Conservation (phyloP, 2,113 vertebrate genomes). For the Rhegmatorhina hoffmannsi region DNA sequence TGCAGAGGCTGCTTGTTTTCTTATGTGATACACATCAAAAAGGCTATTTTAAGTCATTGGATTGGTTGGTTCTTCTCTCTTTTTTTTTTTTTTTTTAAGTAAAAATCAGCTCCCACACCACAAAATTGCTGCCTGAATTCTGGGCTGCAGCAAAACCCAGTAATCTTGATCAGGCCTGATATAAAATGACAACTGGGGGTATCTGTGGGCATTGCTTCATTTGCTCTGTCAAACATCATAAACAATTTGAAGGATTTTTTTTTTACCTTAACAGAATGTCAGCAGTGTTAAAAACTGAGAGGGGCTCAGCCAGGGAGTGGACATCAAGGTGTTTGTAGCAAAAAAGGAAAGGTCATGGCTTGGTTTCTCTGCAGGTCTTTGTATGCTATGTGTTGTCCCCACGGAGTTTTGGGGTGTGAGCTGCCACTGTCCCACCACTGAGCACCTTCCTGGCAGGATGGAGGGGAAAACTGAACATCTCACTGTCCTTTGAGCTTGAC, state of each 20-base stretch:
- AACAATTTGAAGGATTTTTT: neutral
- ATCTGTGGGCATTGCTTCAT: neutral
- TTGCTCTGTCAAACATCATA: neutral
- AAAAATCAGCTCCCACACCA: neutral
- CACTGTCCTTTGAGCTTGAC: neutral
- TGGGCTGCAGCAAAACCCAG: neutral
- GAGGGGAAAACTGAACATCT: accelerated
- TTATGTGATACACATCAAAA: neutral
- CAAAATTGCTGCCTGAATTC: neutral
- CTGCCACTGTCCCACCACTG: accelerated
- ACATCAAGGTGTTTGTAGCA: neutral
- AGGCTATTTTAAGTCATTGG: neutral
- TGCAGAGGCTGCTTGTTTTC: neutral
- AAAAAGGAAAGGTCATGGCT: neutral
- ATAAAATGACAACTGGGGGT: neutral
- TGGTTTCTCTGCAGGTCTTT: neutral
- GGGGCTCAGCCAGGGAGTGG: neutral
- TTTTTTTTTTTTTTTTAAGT: neutral
- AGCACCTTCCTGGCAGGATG: neutral
- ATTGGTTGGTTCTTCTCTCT: neutral
- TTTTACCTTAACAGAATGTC: neutral
- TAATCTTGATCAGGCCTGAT: neutral
- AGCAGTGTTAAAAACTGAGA: neutral
- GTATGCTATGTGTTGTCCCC: neutral
- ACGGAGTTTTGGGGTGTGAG: neutral